Evolutionary conservation across 2,797 vertebrate species (phyloP).

Genomic region (Acipenser oxyrinchus): DNA sequence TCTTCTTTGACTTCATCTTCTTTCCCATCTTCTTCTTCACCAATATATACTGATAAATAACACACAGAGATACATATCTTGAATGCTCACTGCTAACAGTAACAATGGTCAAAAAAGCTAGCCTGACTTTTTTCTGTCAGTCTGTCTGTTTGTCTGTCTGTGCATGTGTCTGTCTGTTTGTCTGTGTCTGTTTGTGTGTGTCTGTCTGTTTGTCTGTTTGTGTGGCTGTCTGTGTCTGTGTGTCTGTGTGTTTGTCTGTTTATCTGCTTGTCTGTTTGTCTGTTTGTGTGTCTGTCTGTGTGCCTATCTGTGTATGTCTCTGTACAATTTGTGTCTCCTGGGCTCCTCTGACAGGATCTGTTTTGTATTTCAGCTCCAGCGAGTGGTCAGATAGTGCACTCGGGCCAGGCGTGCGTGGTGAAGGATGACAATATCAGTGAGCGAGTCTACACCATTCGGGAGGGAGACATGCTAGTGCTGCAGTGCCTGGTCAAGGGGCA

Average conservation of each 20-base stretch:
- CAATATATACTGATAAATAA: constrained; percentile 23
- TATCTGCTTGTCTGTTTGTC: too few relatives aligned
- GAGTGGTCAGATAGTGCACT: constrained; percentile 92
- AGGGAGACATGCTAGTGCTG: constrained; percentile 83
- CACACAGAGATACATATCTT: too few relatives aligned
- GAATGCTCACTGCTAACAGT: too few relatives aligned
- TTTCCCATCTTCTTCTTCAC: neutral
- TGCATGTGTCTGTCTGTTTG: neutral
- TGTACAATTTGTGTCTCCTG: neutral
- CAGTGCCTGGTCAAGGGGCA: constrained; percentile 95
- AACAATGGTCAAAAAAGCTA: too few relatives aligned
- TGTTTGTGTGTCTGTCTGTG: too few relatives aligned
- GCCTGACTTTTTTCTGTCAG: constrained; percentile 4
- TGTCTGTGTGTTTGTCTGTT: too few relatives aligned
- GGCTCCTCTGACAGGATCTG: too few relatives aligned
- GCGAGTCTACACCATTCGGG: constrained; percentile 93
- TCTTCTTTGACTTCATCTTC: neutral
- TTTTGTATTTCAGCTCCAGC: constrained; percentile 70
- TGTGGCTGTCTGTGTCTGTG: neutral
- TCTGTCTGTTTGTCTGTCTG: neutral
- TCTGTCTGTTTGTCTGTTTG: neutral
- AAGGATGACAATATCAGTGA: constrained; percentile 97
- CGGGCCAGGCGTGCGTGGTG: constrained; percentile 90
- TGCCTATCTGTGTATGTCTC: too few relatives aligned
- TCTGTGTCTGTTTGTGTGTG: neutral